Conservation (phyloP, 1,140 invertebrate genomes). For the Spodoptera frugiperda region DNA sequence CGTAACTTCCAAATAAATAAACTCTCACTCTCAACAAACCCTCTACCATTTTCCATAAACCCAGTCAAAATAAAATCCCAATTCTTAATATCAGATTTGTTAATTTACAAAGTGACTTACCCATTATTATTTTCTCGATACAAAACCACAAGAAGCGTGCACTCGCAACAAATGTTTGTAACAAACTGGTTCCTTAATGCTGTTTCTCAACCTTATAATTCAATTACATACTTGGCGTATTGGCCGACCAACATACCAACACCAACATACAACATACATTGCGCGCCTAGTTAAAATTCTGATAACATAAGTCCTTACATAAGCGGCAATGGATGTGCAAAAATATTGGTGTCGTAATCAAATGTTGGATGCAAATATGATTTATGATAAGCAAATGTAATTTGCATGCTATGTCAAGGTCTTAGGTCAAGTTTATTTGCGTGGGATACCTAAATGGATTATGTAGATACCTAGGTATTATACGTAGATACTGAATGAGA, state of each 20-base stretch:
- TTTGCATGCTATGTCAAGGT: conserved; percentile 16
- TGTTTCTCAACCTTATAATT: neutral
- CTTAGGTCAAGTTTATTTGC: conserved; percentile 12
- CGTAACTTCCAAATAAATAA: too few relatives aligned
- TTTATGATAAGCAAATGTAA: neutral
- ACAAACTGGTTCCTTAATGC: neutral
- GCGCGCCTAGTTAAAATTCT: neutral
- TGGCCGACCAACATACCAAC: neutral
- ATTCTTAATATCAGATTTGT: neutral
- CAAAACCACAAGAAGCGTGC: conserved; percentile 1
- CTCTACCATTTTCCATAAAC: too few relatives aligned
- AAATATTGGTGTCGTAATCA: neutral
- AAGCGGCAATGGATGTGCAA: neutral
- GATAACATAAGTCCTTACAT: neutral
- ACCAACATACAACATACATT: neutral
- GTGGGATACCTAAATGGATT: neutral
- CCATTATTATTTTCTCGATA: conserved; percentile 10
- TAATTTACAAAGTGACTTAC: neutral
- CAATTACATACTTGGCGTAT: neutral
- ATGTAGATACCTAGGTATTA: neutral
- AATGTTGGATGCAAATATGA: neutral
- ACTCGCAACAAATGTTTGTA: conserved; percentile 3
- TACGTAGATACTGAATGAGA: neutral
- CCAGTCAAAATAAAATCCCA: too few relatives aligned
- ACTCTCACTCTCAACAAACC: too few relatives aligned